A percentile compares a stretch with the other conserved stretches of the same genome.
These are phyloP conservation scores for Vombatus ursinus DNA, from an alignment of 2,113 vertebrate species.

Conservation along the genomic window DNA sequence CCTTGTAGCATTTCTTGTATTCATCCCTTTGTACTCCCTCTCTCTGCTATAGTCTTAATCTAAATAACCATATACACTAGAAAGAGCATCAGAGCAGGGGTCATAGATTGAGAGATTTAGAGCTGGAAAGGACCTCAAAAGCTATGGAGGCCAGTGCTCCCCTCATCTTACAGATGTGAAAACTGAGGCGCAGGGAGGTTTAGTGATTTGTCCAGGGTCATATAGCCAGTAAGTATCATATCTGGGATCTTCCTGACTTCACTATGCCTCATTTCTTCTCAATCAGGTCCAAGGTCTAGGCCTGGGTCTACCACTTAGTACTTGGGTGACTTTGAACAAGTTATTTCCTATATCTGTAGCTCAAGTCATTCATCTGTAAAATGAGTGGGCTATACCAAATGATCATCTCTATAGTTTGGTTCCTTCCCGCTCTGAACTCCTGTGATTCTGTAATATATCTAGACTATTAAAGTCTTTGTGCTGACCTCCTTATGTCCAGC, in stretches of 20 bases:
- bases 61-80: neutral
- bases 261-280: neutral
- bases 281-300: neutral
- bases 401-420: neutral
- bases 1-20: neutral
- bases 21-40: neutral
- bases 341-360: neutral
- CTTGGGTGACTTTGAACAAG: neutral
- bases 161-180: neutral
- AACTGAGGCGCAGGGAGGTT: neutral
- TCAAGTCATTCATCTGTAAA: neutral
- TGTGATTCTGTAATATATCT: neutral
- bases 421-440: neutral
- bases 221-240: neutral
- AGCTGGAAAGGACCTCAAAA: neutral
- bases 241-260: neutral
- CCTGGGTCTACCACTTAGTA: neutral
- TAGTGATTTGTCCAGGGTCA: neutral
- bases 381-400: neutral
- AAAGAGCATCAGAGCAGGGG: neutral
- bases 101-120: neutral
- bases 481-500: neutral
- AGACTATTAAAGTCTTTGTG: neutral
- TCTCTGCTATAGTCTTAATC: neutral
- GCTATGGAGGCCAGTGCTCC: neutral